Evolutionary conservation across 2,113 vertebrate species (phyloP).

Genomic region (Callorhinus ursinus): DNA sequence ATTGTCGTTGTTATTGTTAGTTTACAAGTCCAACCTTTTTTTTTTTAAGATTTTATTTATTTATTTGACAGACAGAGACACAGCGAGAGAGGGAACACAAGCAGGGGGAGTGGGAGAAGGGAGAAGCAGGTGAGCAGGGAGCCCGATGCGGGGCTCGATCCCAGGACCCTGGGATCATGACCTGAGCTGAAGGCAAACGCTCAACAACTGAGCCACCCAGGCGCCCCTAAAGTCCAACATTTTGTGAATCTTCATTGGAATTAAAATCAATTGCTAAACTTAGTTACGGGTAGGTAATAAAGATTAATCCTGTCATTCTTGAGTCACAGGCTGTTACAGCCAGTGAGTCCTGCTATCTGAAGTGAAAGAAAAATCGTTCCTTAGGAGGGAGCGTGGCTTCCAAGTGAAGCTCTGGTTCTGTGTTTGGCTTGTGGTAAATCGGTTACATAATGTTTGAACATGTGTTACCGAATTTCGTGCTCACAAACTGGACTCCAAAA

Average conservation of each 20-base stretch:
- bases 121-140: no score
- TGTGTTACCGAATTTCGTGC: background rate
- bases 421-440: background rate
- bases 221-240: background rate
- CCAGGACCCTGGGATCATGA: no score
- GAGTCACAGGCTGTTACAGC: background rate
- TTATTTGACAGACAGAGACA: no score
- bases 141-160: no score
- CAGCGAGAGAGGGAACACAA: no score
- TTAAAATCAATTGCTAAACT: background rate
- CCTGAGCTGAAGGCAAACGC: no score
- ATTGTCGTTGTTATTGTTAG: background rate
- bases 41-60: no score
- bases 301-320: background rate
- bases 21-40: background rate
- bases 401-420: background rate
- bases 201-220: no score
- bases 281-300: background rate
- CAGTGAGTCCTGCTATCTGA: background rate
- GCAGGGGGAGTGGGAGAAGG: no score
- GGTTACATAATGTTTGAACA: background rate
- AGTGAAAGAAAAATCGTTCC: background rate
- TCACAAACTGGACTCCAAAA: background rate
- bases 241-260: background rate
- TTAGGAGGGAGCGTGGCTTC: background rate